Percentiles rank a stretch among this genome's conserved stretches.
phyloP scores from a whole-genome alignment of 2,113 vertebrate genomes.

The Chamaetylas fuelleborni region DNA sequence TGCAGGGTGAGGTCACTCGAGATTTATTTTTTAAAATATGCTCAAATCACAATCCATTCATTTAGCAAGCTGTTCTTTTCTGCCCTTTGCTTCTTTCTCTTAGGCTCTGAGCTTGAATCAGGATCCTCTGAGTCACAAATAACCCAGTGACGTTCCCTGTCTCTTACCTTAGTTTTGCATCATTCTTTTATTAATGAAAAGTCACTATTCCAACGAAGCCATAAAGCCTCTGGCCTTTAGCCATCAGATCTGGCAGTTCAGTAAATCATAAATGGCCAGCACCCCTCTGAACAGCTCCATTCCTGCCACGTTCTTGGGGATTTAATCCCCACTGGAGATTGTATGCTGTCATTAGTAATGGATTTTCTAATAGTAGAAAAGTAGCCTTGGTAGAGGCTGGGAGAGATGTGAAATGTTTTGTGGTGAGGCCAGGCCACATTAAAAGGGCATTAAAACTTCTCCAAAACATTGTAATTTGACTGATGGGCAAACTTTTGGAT shows the following conservation, averaged over 20 bases:
- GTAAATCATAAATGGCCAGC: background rate
- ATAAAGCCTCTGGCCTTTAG: background rate
- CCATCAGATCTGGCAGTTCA: background rate
- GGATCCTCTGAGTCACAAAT: background rate
- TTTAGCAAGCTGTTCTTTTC: background rate
- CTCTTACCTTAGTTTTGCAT: background rate
- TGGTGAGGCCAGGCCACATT: background rate
- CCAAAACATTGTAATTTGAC: background rate
- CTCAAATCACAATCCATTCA: background rate
- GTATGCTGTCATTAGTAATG: background rate
- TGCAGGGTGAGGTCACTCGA: background rate
- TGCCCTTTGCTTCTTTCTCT: background rate
- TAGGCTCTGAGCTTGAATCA: background rate
- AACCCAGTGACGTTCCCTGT: background rate
- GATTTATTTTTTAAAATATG: background rate
- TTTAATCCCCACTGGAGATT: background rate
- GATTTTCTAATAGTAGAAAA: background rate
- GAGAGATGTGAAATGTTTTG: background rate
- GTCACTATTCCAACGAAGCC: background rate
- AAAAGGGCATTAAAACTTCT: background rate
- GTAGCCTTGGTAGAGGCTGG: background rate
- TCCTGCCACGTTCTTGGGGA: background rate
- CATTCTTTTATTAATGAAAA: background rate
- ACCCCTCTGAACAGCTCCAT: background rate
- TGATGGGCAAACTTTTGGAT: background rate